Percentiles rank a stretch among this genome's conserved stretches.
Evolutionary conservation across 2,888 invertebrate species (phyloP).

Genomic region (Oconnorella tubifera): DNA sequence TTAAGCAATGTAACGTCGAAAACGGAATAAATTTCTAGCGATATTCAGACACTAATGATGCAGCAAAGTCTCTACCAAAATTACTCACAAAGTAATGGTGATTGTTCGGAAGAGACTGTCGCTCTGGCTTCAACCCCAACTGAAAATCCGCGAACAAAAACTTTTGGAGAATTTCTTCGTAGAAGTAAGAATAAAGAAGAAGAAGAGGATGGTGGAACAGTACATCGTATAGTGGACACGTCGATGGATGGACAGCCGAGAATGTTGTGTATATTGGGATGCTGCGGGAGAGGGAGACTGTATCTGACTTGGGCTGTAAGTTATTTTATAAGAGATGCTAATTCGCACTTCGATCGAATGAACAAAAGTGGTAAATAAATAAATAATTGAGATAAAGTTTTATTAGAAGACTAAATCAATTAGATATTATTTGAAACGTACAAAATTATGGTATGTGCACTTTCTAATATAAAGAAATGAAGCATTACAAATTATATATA

Average conservation of each 20-base stretch:
- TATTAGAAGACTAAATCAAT: too few relatives aligned
- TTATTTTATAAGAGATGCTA: too few relatives aligned
- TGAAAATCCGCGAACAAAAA: background rate
- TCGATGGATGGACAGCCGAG: background rate
- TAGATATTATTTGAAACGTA: too few relatives aligned
- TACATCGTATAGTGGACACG: background rate
- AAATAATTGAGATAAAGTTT: too few relatives aligned
- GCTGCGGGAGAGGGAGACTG: background rate
- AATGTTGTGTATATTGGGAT: background rate
- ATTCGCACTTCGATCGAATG: too few relatives aligned
- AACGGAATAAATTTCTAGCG: too few relatives aligned
- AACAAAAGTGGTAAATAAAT: too few relatives aligned
- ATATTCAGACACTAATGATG: too few relatives aligned
- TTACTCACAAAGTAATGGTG: background rate
- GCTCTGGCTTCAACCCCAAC: background rate
- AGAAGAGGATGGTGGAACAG: background rate
- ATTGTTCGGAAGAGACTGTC: background rate
- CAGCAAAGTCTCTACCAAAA: background rate
- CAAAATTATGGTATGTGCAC: too few relatives aligned
- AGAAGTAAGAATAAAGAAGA: background rate
- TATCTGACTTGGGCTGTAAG: background rate
- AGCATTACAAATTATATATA: too few relatives aligned
- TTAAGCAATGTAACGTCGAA: too few relatives aligned
- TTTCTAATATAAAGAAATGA: too few relatives aligned
- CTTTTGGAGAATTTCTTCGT: background rate